Evolutionary conservation across 2,888 invertebrate genomes (phyloP).

Genomic region (Neocrepidodera transversa): DNA sequence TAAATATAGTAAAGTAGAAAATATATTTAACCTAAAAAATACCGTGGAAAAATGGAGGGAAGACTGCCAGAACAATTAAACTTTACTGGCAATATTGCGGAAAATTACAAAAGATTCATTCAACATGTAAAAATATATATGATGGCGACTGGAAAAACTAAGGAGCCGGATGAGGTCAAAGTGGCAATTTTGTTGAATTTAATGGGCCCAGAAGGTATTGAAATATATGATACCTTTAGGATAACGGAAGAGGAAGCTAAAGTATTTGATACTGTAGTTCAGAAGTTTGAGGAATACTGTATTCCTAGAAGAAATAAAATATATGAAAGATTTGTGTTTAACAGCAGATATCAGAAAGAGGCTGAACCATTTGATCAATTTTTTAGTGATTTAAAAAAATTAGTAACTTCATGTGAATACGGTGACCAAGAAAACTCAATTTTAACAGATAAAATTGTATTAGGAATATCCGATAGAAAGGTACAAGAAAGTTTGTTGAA

Average conservation of each 20-base stretch:
- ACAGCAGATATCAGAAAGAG: background rate
- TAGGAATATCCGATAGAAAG: too few species aligned
- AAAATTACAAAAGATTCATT: background rate
- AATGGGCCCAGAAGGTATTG: conserved; percentile 8
- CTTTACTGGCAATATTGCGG: background rate
- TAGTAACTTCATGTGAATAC: too few species aligned
- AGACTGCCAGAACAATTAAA: background rate
- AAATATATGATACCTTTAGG: conserved; percentile 8
- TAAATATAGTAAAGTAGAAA: too few species aligned
- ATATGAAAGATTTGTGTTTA: conserved; percentile 7
- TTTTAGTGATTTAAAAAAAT: too few species aligned
- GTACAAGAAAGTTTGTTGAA: too few species aligned
- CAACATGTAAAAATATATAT: conserved; percentile 4
- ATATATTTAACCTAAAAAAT: too few species aligned
- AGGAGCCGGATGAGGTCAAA: background rate
- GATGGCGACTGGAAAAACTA: conserved; percentile 14
- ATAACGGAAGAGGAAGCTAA: background rate
- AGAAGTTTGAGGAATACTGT: background rate
- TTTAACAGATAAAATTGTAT: too few species aligned
- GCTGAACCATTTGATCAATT: background rate
- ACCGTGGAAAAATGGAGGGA: background rate
- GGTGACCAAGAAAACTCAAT: too few species aligned
- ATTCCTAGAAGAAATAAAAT: conserved; percentile 4
- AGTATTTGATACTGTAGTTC: background rate
- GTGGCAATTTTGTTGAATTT: background rate